phyloP scores from a whole-genome alignment of 2,888 invertebrate genomes.

The Dysmachus trigonus region DNA sequence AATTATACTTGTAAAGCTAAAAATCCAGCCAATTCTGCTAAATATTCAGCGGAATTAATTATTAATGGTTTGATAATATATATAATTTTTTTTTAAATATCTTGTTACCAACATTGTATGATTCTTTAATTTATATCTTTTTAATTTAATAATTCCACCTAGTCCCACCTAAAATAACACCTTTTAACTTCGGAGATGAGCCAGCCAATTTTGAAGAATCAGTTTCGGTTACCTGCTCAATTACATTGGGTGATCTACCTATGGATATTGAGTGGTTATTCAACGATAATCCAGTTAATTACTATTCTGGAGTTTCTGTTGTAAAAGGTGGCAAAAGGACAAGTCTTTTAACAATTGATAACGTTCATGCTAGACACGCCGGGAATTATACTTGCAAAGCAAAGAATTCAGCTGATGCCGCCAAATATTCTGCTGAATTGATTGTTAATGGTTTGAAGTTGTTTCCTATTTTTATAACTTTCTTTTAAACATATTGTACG shows the following conservation, averaged over 20 bases:
- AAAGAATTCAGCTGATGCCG: slow-evolving; percentile 69
- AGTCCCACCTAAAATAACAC: slow-evolving; percentile 74
- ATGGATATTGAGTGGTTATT: slow-evolving; percentile 74
- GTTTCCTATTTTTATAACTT: neutral
- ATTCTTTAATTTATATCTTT: neutral
- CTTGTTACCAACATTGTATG: slow-evolving; percentile 18
- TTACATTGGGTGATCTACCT: slow-evolving; percentile 70
- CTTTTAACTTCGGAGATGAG: slow-evolving; percentile 73
- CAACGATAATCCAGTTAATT: slow-evolving; percentile 56
- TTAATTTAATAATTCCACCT: slow-evolving; percentile 50
- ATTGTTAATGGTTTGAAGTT: slow-evolving; percentile 67
- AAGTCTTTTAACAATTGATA: slow-evolving; percentile 72
- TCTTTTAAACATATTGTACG: neutral
- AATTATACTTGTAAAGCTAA: slow-evolving; percentile 73
- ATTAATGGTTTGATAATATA: slow-evolving; percentile 63
- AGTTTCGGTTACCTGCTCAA: slow-evolving; percentile 67
- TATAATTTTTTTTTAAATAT: slow-evolving; percentile 57
- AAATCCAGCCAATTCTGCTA: slow-evolving; percentile 68
- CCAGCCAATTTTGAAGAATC: slow-evolving; percentile 70
- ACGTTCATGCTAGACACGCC: slow-evolving; percentile 70
- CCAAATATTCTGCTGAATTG: slow-evolving; percentile 67
- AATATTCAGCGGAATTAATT: slow-evolving; percentile 63
- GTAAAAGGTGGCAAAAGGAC: slow-evolving; percentile 66
- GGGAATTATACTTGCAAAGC: slow-evolving; percentile 74
- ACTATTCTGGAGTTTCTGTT: slow-evolving; percentile 64